phyloP scores from a whole-genome alignment of 2,797 vertebrate genomes.

The Tragelaphus eurycerus region DNA sequence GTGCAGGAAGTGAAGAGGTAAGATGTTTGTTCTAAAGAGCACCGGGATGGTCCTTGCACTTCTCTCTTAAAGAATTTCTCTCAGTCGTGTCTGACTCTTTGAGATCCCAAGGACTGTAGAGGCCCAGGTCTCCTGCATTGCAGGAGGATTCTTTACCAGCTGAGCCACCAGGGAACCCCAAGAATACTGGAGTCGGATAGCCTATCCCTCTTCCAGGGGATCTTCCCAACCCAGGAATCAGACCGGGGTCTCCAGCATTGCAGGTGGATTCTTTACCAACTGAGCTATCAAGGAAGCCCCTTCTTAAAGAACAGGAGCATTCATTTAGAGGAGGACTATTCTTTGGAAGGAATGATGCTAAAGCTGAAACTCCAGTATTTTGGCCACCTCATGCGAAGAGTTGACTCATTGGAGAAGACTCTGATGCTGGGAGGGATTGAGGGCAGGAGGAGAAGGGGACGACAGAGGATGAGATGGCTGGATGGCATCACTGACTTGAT shows the following conservation, averaged over 20 bases:
- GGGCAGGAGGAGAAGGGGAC: no score
- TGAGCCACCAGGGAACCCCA: background rate
- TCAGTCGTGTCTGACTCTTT: background rate
- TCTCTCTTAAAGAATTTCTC: background rate
- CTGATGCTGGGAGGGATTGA: no score
- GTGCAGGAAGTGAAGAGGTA: conserved; percentile 98
- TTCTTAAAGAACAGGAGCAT: background rate
- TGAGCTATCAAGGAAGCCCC: background rate
- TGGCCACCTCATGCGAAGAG: no score
- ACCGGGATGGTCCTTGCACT: fast-evolving
- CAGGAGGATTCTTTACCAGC: background rate
- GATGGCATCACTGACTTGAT: no score
- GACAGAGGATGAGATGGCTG: no score
- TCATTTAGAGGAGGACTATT: background rate
- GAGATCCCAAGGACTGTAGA: background rate
- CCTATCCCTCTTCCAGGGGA: background rate
- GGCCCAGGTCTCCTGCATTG: background rate
- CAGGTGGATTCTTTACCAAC: background rate
- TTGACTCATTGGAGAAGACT: no score
- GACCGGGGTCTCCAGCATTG: background rate
- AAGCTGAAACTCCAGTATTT: no score
- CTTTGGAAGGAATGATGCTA: no score
- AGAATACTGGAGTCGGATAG: background rate
- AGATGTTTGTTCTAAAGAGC: conserved; percentile 50
- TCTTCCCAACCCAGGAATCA: background rate